Evolutionary conservation across 1,140 invertebrate species (phyloP).

Genomic region (Lordiphosa stackelbergi): DNA sequence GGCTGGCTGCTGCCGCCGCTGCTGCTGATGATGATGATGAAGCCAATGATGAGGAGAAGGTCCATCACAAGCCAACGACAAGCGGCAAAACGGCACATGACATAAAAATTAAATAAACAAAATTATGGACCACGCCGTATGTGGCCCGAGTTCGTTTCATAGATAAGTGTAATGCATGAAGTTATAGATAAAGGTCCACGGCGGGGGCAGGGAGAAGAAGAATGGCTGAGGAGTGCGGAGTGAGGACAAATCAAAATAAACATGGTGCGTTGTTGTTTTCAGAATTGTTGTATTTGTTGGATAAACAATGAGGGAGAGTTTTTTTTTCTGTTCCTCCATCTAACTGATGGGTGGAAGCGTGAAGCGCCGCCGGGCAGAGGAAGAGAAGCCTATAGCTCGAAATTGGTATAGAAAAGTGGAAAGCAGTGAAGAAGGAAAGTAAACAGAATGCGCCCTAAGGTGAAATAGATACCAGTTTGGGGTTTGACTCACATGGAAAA

Average conservation of each 20-base stretch:
- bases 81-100: constrained; percentile 66
- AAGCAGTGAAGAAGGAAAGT: constrained; percentile 3
- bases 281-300: constrained; percentile 63
- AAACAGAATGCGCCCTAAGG: constrained; percentile 7
- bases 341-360: constrained; percentile 2
- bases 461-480: constrained; percentile 8
- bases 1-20: constrained; percentile 7
- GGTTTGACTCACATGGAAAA: not conserved
- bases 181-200: constrained; percentile 30
- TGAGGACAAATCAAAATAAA: constrained; percentile 67
- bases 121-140: constrained; percentile 66
- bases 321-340: constrained; percentile 24
- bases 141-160: constrained; percentile 32
- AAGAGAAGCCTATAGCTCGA: not conserved
- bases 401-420: not conserved
- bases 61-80: constrained; percentile 31
- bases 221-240: constrained; percentile 4
- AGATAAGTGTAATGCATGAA: constrained; percentile 58
- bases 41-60: constrained; percentile 9
- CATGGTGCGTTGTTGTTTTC: constrained; percentile 52
- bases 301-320: constrained; percentile 59
- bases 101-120: constrained; percentile 75
- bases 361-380: constrained; percentile 17
- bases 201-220: constrained; percentile 1
- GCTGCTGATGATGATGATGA: constrained; percentile 30